phyloP scores from a whole-genome alignment of 2,888 invertebrate species.

The Schizaphis graminum region DNA sequence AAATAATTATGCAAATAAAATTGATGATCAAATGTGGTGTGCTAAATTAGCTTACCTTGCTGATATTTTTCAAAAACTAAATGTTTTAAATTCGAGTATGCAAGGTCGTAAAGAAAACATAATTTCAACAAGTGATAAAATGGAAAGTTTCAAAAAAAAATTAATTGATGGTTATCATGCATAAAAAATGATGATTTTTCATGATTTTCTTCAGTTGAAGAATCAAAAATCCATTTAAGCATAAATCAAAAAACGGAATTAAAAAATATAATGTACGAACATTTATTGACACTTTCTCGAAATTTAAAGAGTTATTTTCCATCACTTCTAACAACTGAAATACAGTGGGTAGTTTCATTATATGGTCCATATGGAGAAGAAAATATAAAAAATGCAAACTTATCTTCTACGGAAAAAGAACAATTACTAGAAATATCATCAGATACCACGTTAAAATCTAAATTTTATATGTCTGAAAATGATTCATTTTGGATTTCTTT shows the following conservation, averaged over 20 bases:
- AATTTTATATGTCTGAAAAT: no score
- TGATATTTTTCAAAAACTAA: slow-evolving; percentile 67
- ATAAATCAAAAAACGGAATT: slow-evolving; percentile 31
- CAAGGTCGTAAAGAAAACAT: slow-evolving; percentile 46
- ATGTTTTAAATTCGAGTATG: slow-evolving; percentile 65
- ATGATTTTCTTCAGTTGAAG: slow-evolving; percentile 35
- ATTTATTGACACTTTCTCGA: slow-evolving; percentile 25
- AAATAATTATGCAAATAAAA: slow-evolving; percentile 49
- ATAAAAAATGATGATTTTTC: slow-evolving; percentile 53
- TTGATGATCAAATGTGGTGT: slow-evolving; percentile 63
- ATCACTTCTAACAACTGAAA: neutral
- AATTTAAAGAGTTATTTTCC: slow-evolving; percentile 48
- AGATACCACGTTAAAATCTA: no score
- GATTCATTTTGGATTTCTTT: no score
- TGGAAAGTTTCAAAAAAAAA: slow-evolving; percentile 52
- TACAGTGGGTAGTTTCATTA: slow-evolving; percentile 34
- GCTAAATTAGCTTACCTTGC: slow-evolving; percentile 67
- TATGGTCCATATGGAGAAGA: slow-evolving; percentile 39
- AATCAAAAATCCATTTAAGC: slow-evolving; percentile 32
- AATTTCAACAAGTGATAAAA: slow-evolving; percentile 39
- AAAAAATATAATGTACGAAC: slow-evolving; percentile 24
- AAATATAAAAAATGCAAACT: slow-evolving; percentile 38
- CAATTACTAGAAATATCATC: slow-evolving; percentile 39
- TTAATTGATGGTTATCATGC: slow-evolving; percentile 31
- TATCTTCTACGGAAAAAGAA: slow-evolving; percentile 35